Evolutionary conservation across 2,113 vertebrate genomes (phyloP).

Genomic region (Tachysurus vachellii): DNA sequence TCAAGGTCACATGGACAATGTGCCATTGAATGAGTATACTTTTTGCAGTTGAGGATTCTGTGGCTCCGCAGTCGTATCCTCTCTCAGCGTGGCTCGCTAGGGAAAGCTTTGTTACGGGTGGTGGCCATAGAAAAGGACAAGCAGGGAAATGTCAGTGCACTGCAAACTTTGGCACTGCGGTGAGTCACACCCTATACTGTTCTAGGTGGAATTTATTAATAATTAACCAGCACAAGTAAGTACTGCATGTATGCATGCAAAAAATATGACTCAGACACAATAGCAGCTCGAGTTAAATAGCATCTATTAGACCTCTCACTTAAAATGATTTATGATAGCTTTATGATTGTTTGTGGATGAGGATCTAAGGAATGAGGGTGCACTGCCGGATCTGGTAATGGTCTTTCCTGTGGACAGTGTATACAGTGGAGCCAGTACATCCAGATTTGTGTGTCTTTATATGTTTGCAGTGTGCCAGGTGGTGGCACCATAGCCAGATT

Average conservation of each 20-base stretch:
- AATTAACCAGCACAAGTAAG: slow-evolving; percentile 15
- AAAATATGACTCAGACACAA: not conserved
- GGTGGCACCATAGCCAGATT: slow-evolving; percentile 56
- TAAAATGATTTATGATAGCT: not conserved
- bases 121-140: slow-evolving; percentile 38
- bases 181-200: slow-evolving; percentile 54
- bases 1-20: not conserved
- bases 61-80: slow-evolving; percentile 80
- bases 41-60: slow-evolving; percentile 73
- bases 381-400: not conserved
- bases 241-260: not conserved
- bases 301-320: not conserved
- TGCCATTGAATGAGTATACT: not conserved
- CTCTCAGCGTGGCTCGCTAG: slow-evolving; percentile 64
- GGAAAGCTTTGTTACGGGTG: slow-evolving; percentile 56
- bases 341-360: not conserved
- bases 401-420: not conserved
- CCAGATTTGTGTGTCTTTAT: slow-evolving; percentile 15
- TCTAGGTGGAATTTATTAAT: not conserved
- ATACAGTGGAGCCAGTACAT: not conserved
- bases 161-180: slow-evolving; percentile 68
- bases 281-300: not conserved
- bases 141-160: not conserved
- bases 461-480: slow-evolving; percentile 56
- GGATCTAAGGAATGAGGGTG: not conserved